Evolutionary conservation across 2,113 vertebrate genomes (phyloP).

Genomic region (Tenrec ecaudatus): DNA sequence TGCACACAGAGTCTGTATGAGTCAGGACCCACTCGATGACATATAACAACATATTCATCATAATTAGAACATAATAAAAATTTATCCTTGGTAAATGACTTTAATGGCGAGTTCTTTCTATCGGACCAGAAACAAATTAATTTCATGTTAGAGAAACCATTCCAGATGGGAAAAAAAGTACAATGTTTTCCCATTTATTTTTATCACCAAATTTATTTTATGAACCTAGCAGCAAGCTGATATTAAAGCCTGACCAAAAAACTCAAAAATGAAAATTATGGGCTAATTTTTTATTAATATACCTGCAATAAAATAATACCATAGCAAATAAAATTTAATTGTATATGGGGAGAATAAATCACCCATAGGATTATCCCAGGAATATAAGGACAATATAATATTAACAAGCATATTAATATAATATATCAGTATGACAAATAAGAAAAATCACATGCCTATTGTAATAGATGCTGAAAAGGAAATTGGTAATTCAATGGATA

Average conservation of each 20-base stretch:
- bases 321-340: constrained; percentile 56
- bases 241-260: constrained; percentile 49
- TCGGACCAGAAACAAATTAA: constrained; percentile 40
- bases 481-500: constrained; percentile 46
- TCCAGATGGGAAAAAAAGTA: constrained; percentile 12
- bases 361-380: constrained; percentile 16
- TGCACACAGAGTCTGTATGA: too few species aligned
- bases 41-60: neutral
- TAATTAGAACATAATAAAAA: constrained; percentile 50
- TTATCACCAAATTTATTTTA: constrained; percentile 64
- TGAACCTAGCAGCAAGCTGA: constrained; percentile 53
- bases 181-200: constrained; percentile 27
- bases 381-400: constrained; percentile 58
- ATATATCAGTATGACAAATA: constrained; percentile 57
- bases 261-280: constrained; percentile 61
- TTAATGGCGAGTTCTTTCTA: constrained; percentile 49
- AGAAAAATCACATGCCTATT: constrained; percentile 52
- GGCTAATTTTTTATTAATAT: constrained; percentile 57
- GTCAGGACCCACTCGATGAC: too few species aligned
- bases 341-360: constrained; percentile 63
- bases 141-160: constrained; percentile 16
- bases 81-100: constrained; percentile 42
- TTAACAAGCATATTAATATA: constrained; percentile 67
- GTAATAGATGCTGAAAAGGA: constrained; percentile 18
- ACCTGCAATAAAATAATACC: constrained; percentile 63